phyloP scores from a whole-genome alignment of 2,888 invertebrate genomes.

The Leistus spinibarbis region DNA sequence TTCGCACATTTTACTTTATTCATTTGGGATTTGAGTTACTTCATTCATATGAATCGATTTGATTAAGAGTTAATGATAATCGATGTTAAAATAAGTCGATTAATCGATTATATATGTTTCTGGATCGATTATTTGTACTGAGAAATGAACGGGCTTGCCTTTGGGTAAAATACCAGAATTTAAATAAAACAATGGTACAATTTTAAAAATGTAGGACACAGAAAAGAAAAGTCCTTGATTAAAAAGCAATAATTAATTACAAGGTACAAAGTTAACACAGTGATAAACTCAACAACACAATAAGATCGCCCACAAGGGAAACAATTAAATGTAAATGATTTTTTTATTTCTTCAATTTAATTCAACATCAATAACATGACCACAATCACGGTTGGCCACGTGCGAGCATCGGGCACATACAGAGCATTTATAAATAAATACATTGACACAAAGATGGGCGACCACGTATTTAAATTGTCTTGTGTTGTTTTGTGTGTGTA shows the following conservation, averaged over 20 bases:
- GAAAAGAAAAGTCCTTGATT: neutral
- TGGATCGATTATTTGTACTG: too few species aligned
- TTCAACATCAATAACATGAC: conserved; percentile 4
- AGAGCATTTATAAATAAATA: neutral
- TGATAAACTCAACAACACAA: neutral
- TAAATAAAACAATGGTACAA: neutral
- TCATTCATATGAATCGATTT: too few species aligned
- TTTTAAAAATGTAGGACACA: neutral
- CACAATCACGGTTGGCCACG: conserved; percentile 3
- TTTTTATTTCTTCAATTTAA: conserved; percentile 10
- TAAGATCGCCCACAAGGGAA: conserved; percentile 3
- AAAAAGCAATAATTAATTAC: neutral
- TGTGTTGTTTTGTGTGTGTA: neutral
- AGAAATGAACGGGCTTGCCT: too few species aligned
- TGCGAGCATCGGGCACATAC: neutral
- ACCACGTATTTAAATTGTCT: neutral
- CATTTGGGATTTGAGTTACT: too few species aligned
- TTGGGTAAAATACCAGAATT: too few species aligned
- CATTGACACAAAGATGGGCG: neutral
- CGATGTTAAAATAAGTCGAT: too few species aligned
- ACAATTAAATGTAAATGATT: conserved; percentile 9
- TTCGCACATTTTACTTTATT: too few species aligned
- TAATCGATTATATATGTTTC: too few species aligned
- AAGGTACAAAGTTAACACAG: neutral
- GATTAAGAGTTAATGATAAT: too few species aligned